phyloP scores from a whole-genome alignment of 2,797 vertebrate genomes.

The Micromesistius poutassou region DNA sequence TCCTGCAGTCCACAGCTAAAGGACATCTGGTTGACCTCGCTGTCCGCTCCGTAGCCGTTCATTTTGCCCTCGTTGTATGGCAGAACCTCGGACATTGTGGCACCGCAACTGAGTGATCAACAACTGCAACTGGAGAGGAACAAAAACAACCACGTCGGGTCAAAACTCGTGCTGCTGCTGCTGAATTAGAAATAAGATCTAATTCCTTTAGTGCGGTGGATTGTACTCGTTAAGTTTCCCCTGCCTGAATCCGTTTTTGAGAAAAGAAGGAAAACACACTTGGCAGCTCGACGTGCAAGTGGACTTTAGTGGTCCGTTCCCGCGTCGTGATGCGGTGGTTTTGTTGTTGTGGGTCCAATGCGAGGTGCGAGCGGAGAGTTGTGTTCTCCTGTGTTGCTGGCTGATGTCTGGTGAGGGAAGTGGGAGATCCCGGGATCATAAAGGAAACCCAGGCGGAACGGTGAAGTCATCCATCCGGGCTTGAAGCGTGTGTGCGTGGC shows the following conservation, averaged over 20 bases:
- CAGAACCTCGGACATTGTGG: conserved; percentile 94
- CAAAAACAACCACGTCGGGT: not conserved
- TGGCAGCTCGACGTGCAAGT: not conserved
- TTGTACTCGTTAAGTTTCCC: not conserved
- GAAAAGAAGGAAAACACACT: not conserved
- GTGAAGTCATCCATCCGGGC: conserved; percentile 97
- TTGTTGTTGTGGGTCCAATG: conserved; percentile 17
- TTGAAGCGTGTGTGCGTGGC: conserved; percentile 56
- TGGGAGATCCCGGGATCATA: conserved; percentile 92
- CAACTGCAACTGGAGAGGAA: not conserved
- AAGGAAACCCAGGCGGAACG: conserved; percentile 91
- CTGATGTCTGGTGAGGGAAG: conserved; percentile 76
- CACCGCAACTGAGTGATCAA: conserved; percentile 12
- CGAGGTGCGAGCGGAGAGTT: conserved; percentile 41
- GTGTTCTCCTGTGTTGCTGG: conserved; percentile 63
- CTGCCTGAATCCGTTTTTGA: not conserved
- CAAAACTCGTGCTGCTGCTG: too few relatives aligned
- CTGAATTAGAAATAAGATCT: conserved; percentile 3
- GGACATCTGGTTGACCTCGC: conserved; percentile 92
- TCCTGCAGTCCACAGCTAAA: conserved; percentile 98
- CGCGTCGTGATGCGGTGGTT: not conserved
- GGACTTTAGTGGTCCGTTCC: not conserved
- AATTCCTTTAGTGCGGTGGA: not conserved
- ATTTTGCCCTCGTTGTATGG: conserved; percentile 97
- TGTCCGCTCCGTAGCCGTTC: conserved; percentile 91